phyloP scores from a whole-genome alignment of 1,140 invertebrate species.

The Drosophila kanapiae region DNA sequence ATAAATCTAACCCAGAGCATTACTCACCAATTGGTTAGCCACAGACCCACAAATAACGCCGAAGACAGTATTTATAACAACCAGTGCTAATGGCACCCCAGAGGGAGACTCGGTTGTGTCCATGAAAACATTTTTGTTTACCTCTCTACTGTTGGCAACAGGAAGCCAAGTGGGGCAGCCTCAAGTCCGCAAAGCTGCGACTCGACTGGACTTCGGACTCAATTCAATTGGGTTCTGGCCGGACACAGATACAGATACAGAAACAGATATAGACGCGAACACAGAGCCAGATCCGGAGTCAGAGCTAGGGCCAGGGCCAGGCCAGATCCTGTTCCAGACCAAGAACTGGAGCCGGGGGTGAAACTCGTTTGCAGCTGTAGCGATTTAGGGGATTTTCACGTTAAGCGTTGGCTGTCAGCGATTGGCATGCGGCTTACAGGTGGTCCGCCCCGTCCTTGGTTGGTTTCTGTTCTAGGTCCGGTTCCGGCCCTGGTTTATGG shows the following conservation, averaged over 20 bases:
- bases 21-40: slow-evolving; percentile 41
- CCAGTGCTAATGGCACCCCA: slow-evolving; percentile 52
- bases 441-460: slow-evolving; percentile 45
- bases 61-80: slow-evolving; percentile 55
- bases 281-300: background rate
- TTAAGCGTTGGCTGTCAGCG: slow-evolving; percentile 77
- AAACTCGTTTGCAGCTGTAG: slow-evolving; percentile 58
- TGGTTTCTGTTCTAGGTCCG: slow-evolving; percentile 18
- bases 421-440: slow-evolving; percentile 80
- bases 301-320: background rate
- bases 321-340: slow-evolving; percentile 10
- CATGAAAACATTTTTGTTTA: slow-evolving; percentile 69
- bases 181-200: slow-evolving; percentile 43
- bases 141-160: slow-evolving; percentile 22
- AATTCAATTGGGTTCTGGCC: slow-evolving; percentile 48
- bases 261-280: slow-evolving; percentile 13
- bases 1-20: slow-evolving; percentile 42
- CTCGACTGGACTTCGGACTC: slow-evolving; percentile 16
- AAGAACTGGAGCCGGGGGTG: background rate
- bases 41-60: slow-evolving; percentile 33
- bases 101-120: slow-evolving; percentile 33
- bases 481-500: slow-evolving; percentile 57
- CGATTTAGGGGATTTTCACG: slow-evolving; percentile 77
- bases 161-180: slow-evolving; percentile 45
- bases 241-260: slow-evolving; percentile 19